Evolutionary conservation across 2,797 vertebrate genomes (phyloP).

Genomic region (Bryconaethiops microstoma): DNA sequence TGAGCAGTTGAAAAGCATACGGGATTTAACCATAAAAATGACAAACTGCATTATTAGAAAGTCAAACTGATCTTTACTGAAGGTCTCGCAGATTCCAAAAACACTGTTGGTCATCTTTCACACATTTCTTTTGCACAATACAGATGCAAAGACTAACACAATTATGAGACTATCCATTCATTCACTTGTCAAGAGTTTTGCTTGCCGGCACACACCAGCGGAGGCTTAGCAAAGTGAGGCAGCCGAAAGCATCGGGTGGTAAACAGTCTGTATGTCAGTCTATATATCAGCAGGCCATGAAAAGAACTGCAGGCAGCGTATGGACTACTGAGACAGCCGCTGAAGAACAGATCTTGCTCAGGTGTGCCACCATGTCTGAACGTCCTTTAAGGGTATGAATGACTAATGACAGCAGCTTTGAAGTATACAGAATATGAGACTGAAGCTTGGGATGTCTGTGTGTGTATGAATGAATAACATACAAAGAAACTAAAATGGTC

Average conservation of each 20-base stretch:
- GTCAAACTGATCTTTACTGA: conserved; percentile 15
- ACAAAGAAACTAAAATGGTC: no score
- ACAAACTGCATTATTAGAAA: neutral
- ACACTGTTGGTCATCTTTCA: neutral
- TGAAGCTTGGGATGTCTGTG: neutral
- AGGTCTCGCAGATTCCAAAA: neutral
- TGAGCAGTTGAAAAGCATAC: neutral
- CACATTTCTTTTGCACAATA: neutral
- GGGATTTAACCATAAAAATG: neutral
- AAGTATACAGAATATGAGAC: conserved; percentile 22
- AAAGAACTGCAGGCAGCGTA: conserved; percentile 33
- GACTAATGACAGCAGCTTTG: conserved; percentile 24
- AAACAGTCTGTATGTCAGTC: conserved; percentile 11
- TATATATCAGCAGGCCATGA: conserved; percentile 33
- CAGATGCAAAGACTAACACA: neutral
- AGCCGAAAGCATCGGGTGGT: conserved; percentile 34
- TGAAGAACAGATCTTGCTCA: neutral
- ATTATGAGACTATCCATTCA: conserved; percentile 32
- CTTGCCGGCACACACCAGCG: conserved; percentile 9
- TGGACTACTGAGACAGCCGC: conserved; percentile 37
- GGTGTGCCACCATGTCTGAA: conserved; percentile 32
- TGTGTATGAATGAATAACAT: neutral
- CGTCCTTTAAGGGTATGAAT: conserved; percentile 33
- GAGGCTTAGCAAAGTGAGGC: conserved; percentile 11
- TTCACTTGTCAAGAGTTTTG: conserved; percentile 18